Evolutionary conservation across 2,113 vertebrate species (phyloP).

Genomic region (Diadophis punctatus): DNA sequence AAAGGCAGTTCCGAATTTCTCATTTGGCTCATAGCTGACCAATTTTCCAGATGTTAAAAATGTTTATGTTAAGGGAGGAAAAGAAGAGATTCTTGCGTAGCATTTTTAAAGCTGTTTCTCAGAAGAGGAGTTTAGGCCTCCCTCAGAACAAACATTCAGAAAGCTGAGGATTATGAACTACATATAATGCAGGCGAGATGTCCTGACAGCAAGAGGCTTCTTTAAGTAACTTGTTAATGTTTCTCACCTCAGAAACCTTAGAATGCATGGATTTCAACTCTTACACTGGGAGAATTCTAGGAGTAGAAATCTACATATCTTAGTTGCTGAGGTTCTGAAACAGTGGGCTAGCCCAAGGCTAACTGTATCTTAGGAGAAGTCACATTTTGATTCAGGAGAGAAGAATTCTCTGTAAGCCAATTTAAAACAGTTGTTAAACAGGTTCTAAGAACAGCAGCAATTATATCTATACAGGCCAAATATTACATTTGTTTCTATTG

Average conservation of each 20-base stretch:
- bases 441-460: background rate
- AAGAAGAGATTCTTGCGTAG: background rate
- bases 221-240: background rate
- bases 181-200: background rate
- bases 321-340: background rate
- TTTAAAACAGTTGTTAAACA: background rate
- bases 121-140: background rate
- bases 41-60: background rate
- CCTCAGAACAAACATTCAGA: background rate
- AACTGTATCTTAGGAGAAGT: background rate
- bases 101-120: background rate
- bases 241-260: background rate
- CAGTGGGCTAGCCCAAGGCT: background rate
- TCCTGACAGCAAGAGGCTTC: background rate
- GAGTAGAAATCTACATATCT: background rate
- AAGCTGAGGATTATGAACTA: background rate
- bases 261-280: background rate
- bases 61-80: background rate
- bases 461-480: background rate
- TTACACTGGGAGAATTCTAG: background rate
- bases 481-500: background rate
- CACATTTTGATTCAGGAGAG: background rate
- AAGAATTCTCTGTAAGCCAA: background rate
- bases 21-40: too few species aligned
- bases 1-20: background rate